Base-by-base conservation (phyloP, 2,797 vertebrate species). In the Sandelia bainsii region DNA sequence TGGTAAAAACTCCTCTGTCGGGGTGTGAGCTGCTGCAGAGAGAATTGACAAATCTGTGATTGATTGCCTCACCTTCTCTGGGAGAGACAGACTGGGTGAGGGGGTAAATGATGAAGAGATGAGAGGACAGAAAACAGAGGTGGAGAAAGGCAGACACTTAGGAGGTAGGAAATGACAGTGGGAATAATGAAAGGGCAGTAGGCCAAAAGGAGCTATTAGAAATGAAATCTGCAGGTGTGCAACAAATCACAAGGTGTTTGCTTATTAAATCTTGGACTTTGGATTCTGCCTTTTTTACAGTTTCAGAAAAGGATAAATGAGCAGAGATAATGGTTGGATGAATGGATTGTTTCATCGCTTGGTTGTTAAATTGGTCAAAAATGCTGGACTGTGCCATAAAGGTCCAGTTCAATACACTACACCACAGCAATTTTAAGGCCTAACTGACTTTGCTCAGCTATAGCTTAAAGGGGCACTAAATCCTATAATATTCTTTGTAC, bases 51-150 rank as follows among this genome's bases (percentile, higher is more conserved):
- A 62, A 87, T 87, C 78, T 54, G 72, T 66, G 82, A 90, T 84
- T 82, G 90, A 90, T 91, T 90, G 89, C 56, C 61, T 83, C 76
- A 88, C 85, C 82, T 86, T 72, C 80, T 59, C 4, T 0, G 49
- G 37, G 72, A 77, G 67, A 79, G 46, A 61, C n/a, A 23, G 57
- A 25, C 49, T 32, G 29, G 25, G 25, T 25, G 25, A 25, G 25
- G 34, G 34, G 80, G 81, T 74, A 71, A 65, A 79, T 62, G 65
- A 87, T 76, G 70, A 81, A 70, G 72, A 70, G 71, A 62, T 69
- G 57, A 80, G 69, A 60, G 9, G 64, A 52, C 12, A n/a, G 39
- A 59, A 69, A 73, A 70, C 39, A 48, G 39, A 69, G 48, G 60
- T 5, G 13, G 54, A 23, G 44, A 56, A 49, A 61, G 61, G 45